Evolutionary conservation across 2,888 invertebrate species (phyloP), one percentile per base, ranked within the genome.

Genomic region (Gymnosoma rotundatum): DNA sequence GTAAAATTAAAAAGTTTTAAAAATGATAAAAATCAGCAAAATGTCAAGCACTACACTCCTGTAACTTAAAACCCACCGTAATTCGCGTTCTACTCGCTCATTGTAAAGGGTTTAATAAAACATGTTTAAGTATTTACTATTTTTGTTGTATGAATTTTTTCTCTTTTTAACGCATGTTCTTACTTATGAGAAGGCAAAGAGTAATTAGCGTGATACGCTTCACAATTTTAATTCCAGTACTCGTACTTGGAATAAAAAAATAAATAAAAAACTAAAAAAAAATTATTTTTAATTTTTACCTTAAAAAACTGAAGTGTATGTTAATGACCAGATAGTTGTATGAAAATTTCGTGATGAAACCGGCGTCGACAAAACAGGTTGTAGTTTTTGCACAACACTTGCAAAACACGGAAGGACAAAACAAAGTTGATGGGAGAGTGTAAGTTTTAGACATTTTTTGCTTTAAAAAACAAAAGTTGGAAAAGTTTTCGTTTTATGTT

Each of bases 61-160:
- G 5, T 8, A 6, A 38, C 8, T 38, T 38, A 8, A 38, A 38
- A 38, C 3, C 10, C 42, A 2, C 12, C 7, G 4, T 10, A 10
- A 42, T 10, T 4, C 42, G 2, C 42, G 7, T 42, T 12, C 42
- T 12, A 12, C 12, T 42, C 3, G 12, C 12, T 42, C 12, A 12
- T 42, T 42, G 42, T 42, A 12, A 12, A 7, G 42, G 42, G 12
- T 42, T 32, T 42, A 10, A 12, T 0, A 42, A 52, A 38, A 52
- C 67, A 67, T 67, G 67, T 5, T 54, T 16, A 54, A 67, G 67
- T 52, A 36, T 18, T 21, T 66, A 36, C 48, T 36, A 6, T 32
- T 36, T 66, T 66, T 0, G 5, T 1, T 64, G 10, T 2, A 9
- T 7, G 25, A 4, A 12, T 32, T 32, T 50, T n/a, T 48, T n/a